Percentiles rank a stretch among this genome's conserved stretches.
These are phyloP conservation scores for Chaunax sp. DNA, from an alignment of 2,797 vertebrate genomes.

Conservation along the genomic window DNA sequence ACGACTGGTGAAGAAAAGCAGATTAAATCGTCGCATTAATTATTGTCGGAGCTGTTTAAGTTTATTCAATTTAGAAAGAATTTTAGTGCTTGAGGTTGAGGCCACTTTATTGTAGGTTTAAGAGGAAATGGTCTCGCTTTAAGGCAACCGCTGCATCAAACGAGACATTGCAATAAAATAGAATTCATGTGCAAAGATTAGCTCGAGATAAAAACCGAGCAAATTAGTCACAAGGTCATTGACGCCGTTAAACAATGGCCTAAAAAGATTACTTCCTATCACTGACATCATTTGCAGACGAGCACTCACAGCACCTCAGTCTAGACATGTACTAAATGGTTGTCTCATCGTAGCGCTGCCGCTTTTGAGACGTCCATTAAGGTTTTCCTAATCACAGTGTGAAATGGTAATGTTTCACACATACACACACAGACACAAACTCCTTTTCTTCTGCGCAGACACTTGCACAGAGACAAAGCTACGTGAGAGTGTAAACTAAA, in stretches of 20 bases:
- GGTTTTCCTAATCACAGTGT: conserved; percentile 68
- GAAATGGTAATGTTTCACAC: conserved; percentile 63
- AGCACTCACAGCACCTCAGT: conserved; percentile 25
- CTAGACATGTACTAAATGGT: conserved; percentile 64
- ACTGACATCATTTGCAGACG: conserved; percentile 30
- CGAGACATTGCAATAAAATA: neutral
- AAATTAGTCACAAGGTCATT: neutral
- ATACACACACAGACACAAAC: conserved; percentile 12
- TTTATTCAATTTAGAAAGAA: conserved; percentile 28
- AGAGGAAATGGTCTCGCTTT: too few relatives aligned
- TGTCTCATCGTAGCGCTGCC: conserved; percentile 60
- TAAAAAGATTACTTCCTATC: neutral
- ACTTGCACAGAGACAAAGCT: conserved; percentile 50
- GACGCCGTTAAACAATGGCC: neutral
- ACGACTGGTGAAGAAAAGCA: neutral
- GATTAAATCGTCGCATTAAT: conserved; percentile 45
- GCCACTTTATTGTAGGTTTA: neutral
- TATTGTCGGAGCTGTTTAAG: conserved; percentile 34
- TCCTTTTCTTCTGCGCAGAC: conserved; percentile 36
- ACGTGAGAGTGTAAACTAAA: conserved; percentile 68
- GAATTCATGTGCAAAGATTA: neutral
- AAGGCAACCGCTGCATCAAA: too few relatives aligned
- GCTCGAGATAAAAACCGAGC: neutral
- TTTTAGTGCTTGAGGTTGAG: conserved; percentile 19
- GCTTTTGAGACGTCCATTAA: conserved; percentile 70